Evolutionary conservation across 2,888 invertebrate species (phyloP).

Genomic region (Cerastis rubricosa): DNA sequence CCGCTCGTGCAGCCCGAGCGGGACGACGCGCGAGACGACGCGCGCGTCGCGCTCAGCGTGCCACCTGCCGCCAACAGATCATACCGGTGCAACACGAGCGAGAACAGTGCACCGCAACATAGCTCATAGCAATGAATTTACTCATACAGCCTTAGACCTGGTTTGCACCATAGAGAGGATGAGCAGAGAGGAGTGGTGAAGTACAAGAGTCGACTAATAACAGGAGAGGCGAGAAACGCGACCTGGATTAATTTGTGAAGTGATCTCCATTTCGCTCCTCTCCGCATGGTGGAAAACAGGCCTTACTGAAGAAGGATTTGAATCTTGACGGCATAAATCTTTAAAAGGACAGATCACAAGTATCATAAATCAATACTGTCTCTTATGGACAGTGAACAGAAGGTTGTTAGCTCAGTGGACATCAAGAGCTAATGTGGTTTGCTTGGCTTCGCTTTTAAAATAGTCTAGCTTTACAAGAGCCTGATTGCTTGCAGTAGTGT

Average conservation of each 20-base stretch:
- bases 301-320: neutral
- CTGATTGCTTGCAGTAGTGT: neutral
- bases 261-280: neutral
- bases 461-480: neutral
- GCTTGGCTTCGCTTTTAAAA: neutral
- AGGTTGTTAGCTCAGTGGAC: neutral
- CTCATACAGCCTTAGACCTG: neutral
- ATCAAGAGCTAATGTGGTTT: neutral
- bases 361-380: neutral
- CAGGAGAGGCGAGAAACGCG: neutral
- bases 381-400: neutral
- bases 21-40: constrained; percentile 86
- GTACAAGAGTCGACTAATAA: neutral
- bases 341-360: neutral
- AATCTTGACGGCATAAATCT: neutral
- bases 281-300: neutral
- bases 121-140: constrained; percentile 6
- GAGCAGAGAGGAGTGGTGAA: neutral
- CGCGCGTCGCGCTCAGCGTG: constrained; percentile 85
- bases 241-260: neutral
- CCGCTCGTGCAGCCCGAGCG: constrained; percentile 89
- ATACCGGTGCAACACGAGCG: constrained; percentile 23
- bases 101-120: constrained; percentile 10
- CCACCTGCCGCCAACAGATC: constrained; percentile 82
- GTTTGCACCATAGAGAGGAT: neutral